These are phyloP conservation scores for Cynaeus angustus DNA, from an alignment of 2,888 invertebrate species.

Conservation along the genomic window DNA sequence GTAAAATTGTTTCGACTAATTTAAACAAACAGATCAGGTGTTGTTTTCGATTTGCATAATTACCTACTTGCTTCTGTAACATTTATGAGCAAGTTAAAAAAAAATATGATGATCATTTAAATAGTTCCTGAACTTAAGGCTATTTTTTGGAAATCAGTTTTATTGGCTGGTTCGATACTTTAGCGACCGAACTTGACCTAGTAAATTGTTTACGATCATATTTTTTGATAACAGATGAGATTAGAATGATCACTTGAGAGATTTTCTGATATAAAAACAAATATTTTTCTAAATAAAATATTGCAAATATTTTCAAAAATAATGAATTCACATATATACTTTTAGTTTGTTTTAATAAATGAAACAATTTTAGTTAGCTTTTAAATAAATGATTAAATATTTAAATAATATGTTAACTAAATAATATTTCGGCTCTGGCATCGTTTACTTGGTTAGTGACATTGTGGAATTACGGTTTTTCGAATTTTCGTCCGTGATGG, in stretches of 20 bases:
- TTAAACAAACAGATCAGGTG: slow-evolving; percentile 31
- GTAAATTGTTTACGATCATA: background rate
- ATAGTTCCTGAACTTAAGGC: background rate
- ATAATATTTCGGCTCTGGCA: no score
- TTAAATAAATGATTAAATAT: no score
- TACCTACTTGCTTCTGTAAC: slow-evolving; percentile 28
- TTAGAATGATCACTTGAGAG: background rate
- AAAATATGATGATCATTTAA: background rate
- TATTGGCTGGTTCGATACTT: slow-evolving; percentile 16
- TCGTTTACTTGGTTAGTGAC: no score
- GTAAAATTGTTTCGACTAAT: slow-evolving; percentile 7
- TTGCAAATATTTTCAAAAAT: no score
- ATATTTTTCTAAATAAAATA: no score
- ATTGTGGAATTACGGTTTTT: no score
- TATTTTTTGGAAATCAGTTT: slow-evolving; percentile 6
- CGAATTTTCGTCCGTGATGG: no score
- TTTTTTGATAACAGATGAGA: background rate
- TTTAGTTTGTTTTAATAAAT: no score
- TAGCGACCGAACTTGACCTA: slow-evolving; percentile 31
- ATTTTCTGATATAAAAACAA: no score
- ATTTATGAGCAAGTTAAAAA: slow-evolving; percentile 6
- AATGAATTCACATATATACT: no score
- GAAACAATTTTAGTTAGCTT: no score
- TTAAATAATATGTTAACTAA: no score
- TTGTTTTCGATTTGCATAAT: slow-evolving; percentile 32